Evolutionary conservation across 2,797 vertebrate genomes (phyloP).

Genomic region (Sebastes iracundus): DNA sequence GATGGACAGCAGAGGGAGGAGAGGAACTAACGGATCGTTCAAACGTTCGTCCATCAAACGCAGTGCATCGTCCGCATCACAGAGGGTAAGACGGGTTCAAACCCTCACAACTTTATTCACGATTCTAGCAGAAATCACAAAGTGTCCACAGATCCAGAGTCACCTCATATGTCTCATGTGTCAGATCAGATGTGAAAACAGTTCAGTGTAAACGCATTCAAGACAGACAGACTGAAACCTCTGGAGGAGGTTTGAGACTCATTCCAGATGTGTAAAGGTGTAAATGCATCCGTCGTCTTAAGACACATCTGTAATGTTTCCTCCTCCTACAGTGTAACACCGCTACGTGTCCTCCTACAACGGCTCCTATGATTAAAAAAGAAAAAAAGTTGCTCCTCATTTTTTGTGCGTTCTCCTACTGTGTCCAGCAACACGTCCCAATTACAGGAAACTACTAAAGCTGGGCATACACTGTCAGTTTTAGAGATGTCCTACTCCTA

Average conservation of each 20-base stretch:
- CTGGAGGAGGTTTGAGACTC: neutral
- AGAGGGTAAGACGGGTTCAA: constrained; percentile 85
- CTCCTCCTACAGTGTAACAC: neutral
- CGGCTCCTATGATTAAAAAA: no score
- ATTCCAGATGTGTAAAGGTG: neutral
- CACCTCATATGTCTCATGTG: no score
- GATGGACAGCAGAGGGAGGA: constrained; percentile 82
- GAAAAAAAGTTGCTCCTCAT: no score
- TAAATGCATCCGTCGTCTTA: neutral
- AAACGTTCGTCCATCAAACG: constrained; percentile 91
- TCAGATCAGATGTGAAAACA: neutral
- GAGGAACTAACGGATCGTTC: constrained; percentile 87
- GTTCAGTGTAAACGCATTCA: no score
- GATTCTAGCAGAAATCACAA: neutral
- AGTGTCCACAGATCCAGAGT: neutral
- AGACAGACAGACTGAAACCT: no score
- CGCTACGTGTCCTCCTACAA: no score
- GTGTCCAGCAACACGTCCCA: no score
- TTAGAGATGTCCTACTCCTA: no score
- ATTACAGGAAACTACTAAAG: no score
- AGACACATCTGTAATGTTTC: neutral
- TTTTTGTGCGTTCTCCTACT: no score
- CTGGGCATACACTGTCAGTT: no score
- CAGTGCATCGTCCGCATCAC: constrained; percentile 89
- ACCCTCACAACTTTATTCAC: neutral